Evolutionary conservation across 2,797 vertebrate species (phyloP), one percentile per base, ranked within the genome.

Genomic region (Falco concolor): DNA sequence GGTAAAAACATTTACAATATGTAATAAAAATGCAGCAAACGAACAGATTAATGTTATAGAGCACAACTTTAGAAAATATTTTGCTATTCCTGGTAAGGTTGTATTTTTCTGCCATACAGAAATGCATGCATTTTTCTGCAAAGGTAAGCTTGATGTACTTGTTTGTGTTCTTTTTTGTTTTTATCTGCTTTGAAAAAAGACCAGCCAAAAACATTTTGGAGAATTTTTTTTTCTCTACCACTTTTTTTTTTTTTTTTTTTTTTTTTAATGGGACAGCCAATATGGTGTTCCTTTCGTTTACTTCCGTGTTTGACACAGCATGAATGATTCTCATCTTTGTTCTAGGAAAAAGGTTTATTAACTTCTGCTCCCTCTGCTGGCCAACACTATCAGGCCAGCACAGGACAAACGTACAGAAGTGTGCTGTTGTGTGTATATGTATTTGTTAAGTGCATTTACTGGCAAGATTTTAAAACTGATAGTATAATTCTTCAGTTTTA

Each of bases 1-100:
- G 99, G 99, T 99, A 98, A 97, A 96, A 80, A 49, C 32, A 40
- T 47, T 65, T 19, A 28, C 28, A 38, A 6, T 12, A 34, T 75
- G 14, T 34, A 77, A 30, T 30, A 65, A 42, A 76, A 79, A 30
- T 12, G 20, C 25, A n/a, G 52, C 36, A 49, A 25, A 76, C 28
- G 6, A 24, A 9, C 24, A 60, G 40, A 19, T 47, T 36, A 44
- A 13, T 25, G 6, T 65, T 20, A 56, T 3, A 56, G 30, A 42
- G 23, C 25, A 25, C 18, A 79, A 10, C 11, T 20, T 53, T 10
- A 65, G 72, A 50, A 90, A 80, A n/a, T 24, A 12, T 27, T 67
- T n/a, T 57, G 21, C 30, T 40, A 5, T 38, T 78, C 14, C n/a
- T 74, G 40, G 6, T 83, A 42, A 80, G 75, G 28, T 10, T 70